phyloP scores from a whole-genome alignment of 2,113 vertebrate species.

The Urocitellus parryii region DNA sequence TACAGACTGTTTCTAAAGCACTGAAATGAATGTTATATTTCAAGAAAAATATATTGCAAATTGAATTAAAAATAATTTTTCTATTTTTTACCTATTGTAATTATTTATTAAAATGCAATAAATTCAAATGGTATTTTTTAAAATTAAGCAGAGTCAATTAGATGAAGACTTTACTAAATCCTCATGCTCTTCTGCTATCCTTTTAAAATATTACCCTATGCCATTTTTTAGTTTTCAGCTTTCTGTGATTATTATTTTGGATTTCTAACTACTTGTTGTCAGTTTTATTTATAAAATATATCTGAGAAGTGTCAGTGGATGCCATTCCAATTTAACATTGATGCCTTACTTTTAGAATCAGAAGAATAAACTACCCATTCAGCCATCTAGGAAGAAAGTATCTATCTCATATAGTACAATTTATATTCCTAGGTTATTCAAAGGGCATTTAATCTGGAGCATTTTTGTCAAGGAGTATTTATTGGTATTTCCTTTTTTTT shows the following conservation, averaged over 20 bases:
- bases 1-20: not conserved
- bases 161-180: not conserved
- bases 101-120: constrained; percentile 52
- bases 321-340: not conserved
- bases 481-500: not conserved
- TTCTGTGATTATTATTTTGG: not conserved
- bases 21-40: constrained; percentile 21
- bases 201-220: not conserved
- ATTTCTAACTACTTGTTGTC: not conserved
- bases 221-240: not conserved
- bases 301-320: not conserved
- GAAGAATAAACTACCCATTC: not conserved
- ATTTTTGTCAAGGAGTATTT: not conserved
- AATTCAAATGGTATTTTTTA: not conserved
- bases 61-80: not conserved
- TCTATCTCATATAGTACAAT: not conserved
- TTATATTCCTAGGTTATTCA: constrained; percentile 20
- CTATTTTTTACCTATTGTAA: not conserved
- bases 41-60: constrained; percentile 30
- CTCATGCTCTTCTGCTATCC: not conserved
- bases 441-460: not conserved
- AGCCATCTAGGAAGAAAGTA: not conserved
- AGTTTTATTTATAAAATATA: not conserved
- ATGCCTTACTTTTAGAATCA: not conserved
- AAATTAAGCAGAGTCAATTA: constrained; percentile 16